Conservation (phyloP, 2,888 invertebrate species). For the Eupeodes latifasciatus region DNA sequence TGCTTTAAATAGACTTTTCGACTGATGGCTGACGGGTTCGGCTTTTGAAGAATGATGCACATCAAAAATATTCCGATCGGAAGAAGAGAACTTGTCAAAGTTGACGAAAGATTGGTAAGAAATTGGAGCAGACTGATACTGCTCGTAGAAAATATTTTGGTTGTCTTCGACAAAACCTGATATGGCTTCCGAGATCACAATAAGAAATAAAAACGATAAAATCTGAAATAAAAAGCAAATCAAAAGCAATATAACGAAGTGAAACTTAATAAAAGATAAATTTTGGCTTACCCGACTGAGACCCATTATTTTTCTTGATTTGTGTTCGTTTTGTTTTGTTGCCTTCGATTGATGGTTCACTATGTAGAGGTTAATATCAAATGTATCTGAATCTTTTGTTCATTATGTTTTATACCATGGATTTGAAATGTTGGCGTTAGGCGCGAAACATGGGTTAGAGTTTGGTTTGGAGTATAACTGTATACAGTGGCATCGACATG, state of each 20-base stretch:
- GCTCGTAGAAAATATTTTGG: background rate
- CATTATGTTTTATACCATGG: constrained; percentile 28
- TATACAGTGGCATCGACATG: background rate
- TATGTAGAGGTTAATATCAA: constrained; percentile 4
- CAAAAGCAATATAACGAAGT: background rate
- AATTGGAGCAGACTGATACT: background rate
- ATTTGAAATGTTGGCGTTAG: background rate
- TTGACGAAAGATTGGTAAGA: constrained; percentile 24
- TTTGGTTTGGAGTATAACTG: background rate
- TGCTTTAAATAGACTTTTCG: background rate
- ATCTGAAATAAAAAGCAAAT: background rate
- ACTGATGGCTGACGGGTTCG: background rate
- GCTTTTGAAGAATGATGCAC: background rate
- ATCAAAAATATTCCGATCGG: background rate
- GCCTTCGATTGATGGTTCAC: constrained; percentile 16
- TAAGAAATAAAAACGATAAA: background rate
- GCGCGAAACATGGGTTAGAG: background rate
- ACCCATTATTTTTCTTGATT: background rate
- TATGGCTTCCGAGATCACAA: background rate
- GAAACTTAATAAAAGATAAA: background rate
- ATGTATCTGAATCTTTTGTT: constrained; percentile 41
- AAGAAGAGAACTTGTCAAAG: background rate
- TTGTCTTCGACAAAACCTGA: constrained; percentile 18
- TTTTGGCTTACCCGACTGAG: constrained; percentile 5
- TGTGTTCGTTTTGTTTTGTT: background rate